These are phyloP conservation scores for Microtus obscurus DNA, from an alignment of 2,797 vertebrate species.

Conservation along the genomic window DNA sequence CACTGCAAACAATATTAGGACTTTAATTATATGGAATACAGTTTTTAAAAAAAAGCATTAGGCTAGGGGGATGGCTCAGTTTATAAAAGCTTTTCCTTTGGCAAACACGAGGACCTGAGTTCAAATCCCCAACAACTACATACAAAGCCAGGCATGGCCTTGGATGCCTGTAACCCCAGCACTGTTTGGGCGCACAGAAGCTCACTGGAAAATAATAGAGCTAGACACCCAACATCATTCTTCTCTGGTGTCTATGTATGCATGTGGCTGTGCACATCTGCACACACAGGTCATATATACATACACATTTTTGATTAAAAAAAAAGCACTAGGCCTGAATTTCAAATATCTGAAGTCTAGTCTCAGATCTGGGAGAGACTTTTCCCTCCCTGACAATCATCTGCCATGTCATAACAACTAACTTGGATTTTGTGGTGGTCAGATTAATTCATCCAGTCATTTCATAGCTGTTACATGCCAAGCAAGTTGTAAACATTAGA, in stretches of 20 bases:
- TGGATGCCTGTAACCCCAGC: neutral
- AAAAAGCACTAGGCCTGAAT: conserved; percentile 18
- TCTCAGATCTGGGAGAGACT: conserved; percentile 11
- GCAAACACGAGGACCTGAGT: neutral
- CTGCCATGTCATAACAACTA: conserved; percentile 35
- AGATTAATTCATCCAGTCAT: conserved; percentile 33
- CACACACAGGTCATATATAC: neutral
- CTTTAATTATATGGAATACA: neutral
- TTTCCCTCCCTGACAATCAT: conserved; percentile 5
- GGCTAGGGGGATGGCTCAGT: neutral
- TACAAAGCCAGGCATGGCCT: neutral
- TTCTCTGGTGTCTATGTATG: neutral
- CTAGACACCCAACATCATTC: neutral
- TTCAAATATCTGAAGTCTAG: conserved; percentile 45
- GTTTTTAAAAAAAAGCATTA: neutral
- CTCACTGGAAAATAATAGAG: neutral
- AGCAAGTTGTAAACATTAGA: conserved; percentile 27
- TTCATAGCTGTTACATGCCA: conserved; percentile 49
- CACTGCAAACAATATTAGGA: conserved; percentile 24
- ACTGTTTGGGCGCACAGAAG: neutral
- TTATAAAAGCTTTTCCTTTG: neutral
- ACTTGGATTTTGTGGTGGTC: conserved; percentile 34
- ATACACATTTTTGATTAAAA: neutral
- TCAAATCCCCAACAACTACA: neutral
- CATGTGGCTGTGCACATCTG: neutral